Evolutionary conservation across 2,113 vertebrate species (phyloP), one percentile per base, ranked within the genome.

Genomic region (Spermophilus dauricus): DNA sequence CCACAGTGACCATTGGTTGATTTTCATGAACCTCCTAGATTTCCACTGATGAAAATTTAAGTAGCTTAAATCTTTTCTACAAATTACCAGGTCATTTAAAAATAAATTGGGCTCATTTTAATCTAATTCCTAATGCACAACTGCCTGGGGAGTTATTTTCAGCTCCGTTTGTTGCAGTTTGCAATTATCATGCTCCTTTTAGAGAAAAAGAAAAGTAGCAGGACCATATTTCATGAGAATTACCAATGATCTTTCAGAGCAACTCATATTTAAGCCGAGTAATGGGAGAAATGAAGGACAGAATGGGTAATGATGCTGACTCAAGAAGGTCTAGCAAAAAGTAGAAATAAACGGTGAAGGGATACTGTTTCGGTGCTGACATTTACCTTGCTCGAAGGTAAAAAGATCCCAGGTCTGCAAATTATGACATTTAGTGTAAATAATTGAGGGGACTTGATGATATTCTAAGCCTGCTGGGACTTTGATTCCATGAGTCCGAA

Each of bases 131-230:
- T 97, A 98, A 97, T 98, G 98, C 98, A 98, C 97, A 98, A 98
- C 97, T 98, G 97, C 98, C 98, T 97, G 94, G 98, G 98, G 98
- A 98, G 98, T 98, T 98, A 98, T 98, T 99, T 99, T 98, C 98
- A 99, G 98, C 98, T 98, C 95, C 81, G 94, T 98, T 98, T 98
- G 97, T 75, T 98, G 97, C 98, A 98, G 96, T 98, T 98, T 97
- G 97, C 95, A 98, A 98, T 98, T 98, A 98, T 98, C 98, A 95
- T 76, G 97, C 94, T 98, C 96, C 97, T 97, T 98, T 98, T 96
- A 98, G 96, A 98, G 98, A 97, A 98, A 98, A 98, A 97, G 78
- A 51, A 95, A 98, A 98, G 97, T 96, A 98, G 97, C 95, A 98
- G 96, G 94, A 95, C 95, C 94, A 81, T 98, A 97, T 98, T 98